Base-by-base conservation (phyloP, 2,888 invertebrate species). In the Clivina fossor region DNA sequence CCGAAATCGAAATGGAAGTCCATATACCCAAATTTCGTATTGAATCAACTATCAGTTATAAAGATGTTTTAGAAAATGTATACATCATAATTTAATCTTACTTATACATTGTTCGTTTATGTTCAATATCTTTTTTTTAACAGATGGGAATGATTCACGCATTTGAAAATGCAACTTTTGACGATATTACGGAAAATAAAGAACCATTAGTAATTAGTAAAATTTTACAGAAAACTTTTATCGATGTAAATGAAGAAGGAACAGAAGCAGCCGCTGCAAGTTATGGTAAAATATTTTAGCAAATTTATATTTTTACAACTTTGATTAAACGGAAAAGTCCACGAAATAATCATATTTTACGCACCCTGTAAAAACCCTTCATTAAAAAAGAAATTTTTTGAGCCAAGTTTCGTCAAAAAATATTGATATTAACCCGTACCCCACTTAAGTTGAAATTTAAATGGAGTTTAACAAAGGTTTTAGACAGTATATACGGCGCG, bases 241-340 rank as follows among this genome's bases (percentile, higher is more conserved):
- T 59, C 4, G 57, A 59, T 47, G 57, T 59, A 2, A 59, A 59
- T 41, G 59, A 59, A 46, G 26, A 57, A 50, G 59, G 59, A 24
- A 57, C 59, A 7, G 59, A 59, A 55, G 59, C 59, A 13, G 57
- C 57, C 24, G 59, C 59, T 26, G 59, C 47, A 8, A 59, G 49
- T 15, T 49, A 40, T 37, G 57, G 53, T 51, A 56, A 33, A 22
- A 47, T 47, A 20, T n/a, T n/a, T n/a, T n/a, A n/a, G n/a, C n/a
- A n/a, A n/a, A n/a, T n/a, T n/a, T n/a, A n/a, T n/a, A n/a, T n/a
- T n/a, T n/a, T n/a, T n/a, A n/a, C n/a, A n/a, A n/a, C n/a, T n/a
- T n/a, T n/a, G n/a, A n/a, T n/a, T n/a, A n/a, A n/a, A n/a, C n/a
- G n/a, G n/a, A n/a, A n/a, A n/a, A n/a, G n/a, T n/a, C n/a, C n/a